Percentiles rank a stretch among this genome's conserved stretches.
Evolutionary conservation across 2,888 invertebrate species (phyloP).

Genomic region (Drosophila pseudotakahashii): DNA sequence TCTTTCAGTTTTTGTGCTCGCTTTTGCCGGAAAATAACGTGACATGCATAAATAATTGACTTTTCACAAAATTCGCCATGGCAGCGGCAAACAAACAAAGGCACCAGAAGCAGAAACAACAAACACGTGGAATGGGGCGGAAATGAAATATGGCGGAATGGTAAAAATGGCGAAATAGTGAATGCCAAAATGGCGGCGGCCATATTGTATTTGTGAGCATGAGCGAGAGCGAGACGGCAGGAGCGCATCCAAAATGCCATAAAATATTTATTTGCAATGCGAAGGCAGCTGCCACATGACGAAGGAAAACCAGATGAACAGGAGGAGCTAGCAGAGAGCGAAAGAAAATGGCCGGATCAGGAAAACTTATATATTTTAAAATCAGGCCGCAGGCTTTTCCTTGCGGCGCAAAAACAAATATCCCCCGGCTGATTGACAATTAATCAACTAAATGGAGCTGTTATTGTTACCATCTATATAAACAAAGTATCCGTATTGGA

Average conservation of each 20-base stretch:
- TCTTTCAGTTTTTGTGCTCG: constrained; percentile 30
- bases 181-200: constrained; percentile 68
- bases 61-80: constrained; percentile 58
- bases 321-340: constrained; percentile 1
- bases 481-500: neutral
- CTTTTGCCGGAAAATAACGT: constrained; percentile 72
- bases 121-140: constrained; percentile 50
- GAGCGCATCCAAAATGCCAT: constrained; percentile 37
- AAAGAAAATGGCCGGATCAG: neutral
- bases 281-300: constrained; percentile 34
- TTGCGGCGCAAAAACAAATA: constrained; percentile 8
- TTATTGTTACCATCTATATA: constrained; percentile 16
- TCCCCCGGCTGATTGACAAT: constrained; percentile 60
- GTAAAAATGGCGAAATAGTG: constrained; percentile 58
- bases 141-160: constrained; percentile 75
- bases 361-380: constrained; percentile 6
- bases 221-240: neutral
- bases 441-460: constrained; percentile 67
- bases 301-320: constrained; percentile 15
- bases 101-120: constrained; percentile 39
- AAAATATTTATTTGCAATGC: constrained; percentile 52
- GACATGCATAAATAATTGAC: constrained; percentile 80
- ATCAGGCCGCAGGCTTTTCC: constrained; percentile 2
- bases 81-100: constrained; percentile 57
- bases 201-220: constrained; percentile 40